These are phyloP conservation scores for Papilio aristodemus DNA, from an alignment of 1,140 invertebrate genomes.

Conservation along the genomic window DNA sequence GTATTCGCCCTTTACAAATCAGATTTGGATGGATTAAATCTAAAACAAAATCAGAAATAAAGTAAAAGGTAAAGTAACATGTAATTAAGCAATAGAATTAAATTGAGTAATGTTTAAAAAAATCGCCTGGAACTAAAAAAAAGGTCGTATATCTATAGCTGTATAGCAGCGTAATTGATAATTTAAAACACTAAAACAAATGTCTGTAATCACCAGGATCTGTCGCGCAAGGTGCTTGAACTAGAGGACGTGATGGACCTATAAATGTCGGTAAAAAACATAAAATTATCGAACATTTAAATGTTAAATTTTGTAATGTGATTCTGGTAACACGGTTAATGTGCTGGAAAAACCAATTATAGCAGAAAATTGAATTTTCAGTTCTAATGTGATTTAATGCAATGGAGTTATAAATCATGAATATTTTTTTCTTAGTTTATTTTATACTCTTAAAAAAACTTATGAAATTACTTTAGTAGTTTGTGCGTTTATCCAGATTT, in stretches of 20 bases:
- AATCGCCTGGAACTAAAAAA: too few species aligned
- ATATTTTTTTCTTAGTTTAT: not conserved
- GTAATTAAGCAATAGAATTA: too few species aligned
- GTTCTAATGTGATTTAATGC: not conserved
- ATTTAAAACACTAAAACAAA: too few species aligned
- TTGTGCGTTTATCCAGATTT: too few species aligned
- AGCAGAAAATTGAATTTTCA: constrained; percentile 5
- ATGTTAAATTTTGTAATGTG: not conserved
- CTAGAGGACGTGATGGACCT: too few species aligned
- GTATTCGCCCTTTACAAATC: not conserved
- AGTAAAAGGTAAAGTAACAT: too few species aligned
- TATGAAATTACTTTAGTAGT: not conserved
- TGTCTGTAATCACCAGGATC: too few species aligned
- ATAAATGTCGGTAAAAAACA: too few species aligned
- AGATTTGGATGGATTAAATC: constrained; percentile 1
- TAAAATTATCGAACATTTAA: not conserved
- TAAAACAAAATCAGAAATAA: not conserved
- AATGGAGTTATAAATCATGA: not conserved
- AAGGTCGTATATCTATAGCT: too few species aligned
- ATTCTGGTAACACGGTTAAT: not conserved
- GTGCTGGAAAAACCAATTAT: constrained; percentile 9
- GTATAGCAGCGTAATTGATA: too few species aligned
- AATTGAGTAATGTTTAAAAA: too few species aligned
- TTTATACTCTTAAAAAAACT: not conserved
- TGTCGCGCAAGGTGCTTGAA: too few species aligned